These are phyloP conservation scores for Lanius collurio DNA, from an alignment of 2,113 vertebrate species.

Conservation along the genomic window DNA sequence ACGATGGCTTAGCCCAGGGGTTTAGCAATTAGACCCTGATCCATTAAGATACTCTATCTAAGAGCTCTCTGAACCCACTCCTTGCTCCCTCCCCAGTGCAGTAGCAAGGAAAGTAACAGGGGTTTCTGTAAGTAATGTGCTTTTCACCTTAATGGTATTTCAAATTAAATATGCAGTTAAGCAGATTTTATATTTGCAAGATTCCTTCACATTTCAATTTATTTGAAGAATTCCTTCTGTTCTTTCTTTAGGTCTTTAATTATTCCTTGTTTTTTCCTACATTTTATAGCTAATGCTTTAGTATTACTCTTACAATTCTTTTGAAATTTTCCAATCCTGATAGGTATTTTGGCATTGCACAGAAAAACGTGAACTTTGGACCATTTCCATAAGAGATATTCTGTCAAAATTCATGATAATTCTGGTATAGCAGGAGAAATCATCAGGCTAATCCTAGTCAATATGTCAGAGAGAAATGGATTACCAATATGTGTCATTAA, in stretches of 20 bases:
- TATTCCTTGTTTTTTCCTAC: background rate
- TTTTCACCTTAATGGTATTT: background rate
- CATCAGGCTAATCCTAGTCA: background rate
- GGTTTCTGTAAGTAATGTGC: background rate
- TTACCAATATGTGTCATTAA: background rate
- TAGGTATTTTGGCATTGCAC: background rate
- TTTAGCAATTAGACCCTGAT: slow-evolving; percentile 5
- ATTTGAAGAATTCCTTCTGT: background rate
- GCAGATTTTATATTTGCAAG: background rate
- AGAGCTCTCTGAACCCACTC: background rate
- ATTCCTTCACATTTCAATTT: background rate
- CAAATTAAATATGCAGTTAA: background rate
- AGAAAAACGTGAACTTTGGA: background rate
- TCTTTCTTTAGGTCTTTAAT: background rate
- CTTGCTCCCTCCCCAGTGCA: background rate
- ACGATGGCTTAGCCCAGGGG: background rate
- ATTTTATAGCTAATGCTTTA: background rate
- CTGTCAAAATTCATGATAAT: background rate
- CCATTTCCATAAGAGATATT: background rate
- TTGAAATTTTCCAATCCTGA: background rate
- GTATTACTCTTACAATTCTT: background rate
- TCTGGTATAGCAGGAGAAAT: background rate
- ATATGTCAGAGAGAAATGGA: background rate
- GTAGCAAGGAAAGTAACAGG: background rate
- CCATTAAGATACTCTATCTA: slow-evolving; percentile 22